A percentile compares a stretch with the other conserved stretches of the same genome.
Conservation (phyloP, 2,797 vertebrate genomes). For the Spondyliosoma cantharus region DNA sequence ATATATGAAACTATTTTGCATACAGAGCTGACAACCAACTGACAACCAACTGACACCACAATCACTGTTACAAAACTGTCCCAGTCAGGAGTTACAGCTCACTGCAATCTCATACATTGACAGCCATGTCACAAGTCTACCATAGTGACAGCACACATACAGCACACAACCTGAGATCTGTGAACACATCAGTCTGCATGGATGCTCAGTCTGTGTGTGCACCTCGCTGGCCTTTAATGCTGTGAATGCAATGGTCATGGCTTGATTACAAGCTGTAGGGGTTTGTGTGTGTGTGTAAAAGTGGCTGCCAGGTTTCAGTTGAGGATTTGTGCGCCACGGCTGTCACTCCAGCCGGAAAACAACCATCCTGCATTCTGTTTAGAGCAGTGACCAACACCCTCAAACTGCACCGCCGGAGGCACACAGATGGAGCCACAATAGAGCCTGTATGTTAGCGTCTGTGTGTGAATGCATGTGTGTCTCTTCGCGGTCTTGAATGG, state of each 20-base stretch:
- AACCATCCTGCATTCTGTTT: conserved; percentile 56
- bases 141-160: neutral
- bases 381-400: conserved; percentile 55
- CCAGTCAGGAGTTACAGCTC: neutral
- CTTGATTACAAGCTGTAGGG: conserved; percentile 18
- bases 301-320: conserved; percentile 10
- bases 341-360: conserved; percentile 55
- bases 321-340: conserved; percentile 25
- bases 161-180: conserved; percentile 21
- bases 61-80: neutral
- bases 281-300: conserved; percentile 5
- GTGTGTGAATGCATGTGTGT: conserved; percentile 18
- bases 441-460: conserved; percentile 49
- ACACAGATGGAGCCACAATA: conserved; percentile 66
- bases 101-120: neutral
- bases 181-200: conserved; percentile 23
- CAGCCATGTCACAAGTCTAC: neutral
- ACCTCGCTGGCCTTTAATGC: conserved; percentile 20
- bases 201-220: conserved; percentile 2
- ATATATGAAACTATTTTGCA: neutral
- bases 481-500: conserved; percentile 37
- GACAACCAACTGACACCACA: neutral
- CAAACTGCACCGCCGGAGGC: conserved; percentile 49
- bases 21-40: neutral
- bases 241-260: conserved; percentile 20